Evolutionary conservation across 2,888 invertebrate species (phyloP).

Genomic region (Ochropleura plecta): DNA sequence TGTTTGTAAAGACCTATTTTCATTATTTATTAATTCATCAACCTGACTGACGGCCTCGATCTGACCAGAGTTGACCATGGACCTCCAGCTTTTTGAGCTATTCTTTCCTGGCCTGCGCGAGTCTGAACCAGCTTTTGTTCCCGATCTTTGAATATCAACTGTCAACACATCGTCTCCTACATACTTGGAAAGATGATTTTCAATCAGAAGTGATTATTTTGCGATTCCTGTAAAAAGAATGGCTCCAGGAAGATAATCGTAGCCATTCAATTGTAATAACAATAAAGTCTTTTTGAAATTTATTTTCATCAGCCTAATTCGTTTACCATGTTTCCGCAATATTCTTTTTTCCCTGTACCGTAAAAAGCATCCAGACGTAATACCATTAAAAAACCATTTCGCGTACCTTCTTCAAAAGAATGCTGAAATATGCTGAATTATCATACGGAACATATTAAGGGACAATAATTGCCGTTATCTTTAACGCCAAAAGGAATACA

Average conservation of each 20-base stretch:
- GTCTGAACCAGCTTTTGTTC: background rate
- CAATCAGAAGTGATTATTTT: background rate
- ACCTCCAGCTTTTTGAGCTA: background rate
- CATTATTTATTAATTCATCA: too few species aligned
- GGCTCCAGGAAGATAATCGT: background rate
- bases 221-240: background rate
- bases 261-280: background rate
- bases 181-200: background rate
- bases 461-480: conserved; percentile 50
- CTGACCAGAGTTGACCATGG: too few species aligned
- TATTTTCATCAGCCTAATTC: conserved; percentile 5
- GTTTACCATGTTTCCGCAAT: background rate
- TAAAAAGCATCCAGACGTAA: conserved; percentile 17
- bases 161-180: background rate
- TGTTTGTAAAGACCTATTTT: too few species aligned
- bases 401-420: conserved; percentile 13
- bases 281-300: background rate
- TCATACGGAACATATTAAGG: conserved; percentile 47
- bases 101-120: background rate
- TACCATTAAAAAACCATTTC: conserved; percentile 33
- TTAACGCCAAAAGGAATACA: conserved; percentile 52
- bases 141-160: background rate
- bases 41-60: too few species aligned
- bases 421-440: conserved; percentile 37
- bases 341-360: background rate